phyloP scores from a whole-genome alignment of 2,113 vertebrate species.

The Neopipo cinnamomea region DNA sequence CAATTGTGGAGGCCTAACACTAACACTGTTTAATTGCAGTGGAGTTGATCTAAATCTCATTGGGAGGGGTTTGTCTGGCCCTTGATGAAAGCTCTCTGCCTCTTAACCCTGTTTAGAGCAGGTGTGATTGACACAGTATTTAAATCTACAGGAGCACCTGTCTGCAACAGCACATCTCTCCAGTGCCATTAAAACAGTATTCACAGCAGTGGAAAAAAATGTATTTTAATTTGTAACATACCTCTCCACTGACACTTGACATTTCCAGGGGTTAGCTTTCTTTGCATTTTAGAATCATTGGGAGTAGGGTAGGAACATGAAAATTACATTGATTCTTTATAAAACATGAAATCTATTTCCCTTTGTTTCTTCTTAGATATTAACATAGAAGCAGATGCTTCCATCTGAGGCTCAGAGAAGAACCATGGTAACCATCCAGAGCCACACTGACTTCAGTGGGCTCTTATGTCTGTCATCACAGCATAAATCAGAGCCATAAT shows the following conservation, averaged over 20 bases:
- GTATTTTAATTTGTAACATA: neutral
- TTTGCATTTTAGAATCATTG: neutral
- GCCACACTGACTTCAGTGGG: neutral
- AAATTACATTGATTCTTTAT: neutral
- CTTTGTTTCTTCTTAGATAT: slow-evolving; percentile 1
- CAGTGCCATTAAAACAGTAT: neutral
- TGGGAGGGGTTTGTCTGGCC: neutral
- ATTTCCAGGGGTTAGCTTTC: neutral
- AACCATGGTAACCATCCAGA: slow-evolving; percentile 54
- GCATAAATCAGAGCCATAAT: neutral
- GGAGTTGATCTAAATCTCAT: neutral
- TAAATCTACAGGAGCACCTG: neutral
- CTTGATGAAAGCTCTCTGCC: neutral
- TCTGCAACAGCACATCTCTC: neutral
- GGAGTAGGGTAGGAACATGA: neutral
- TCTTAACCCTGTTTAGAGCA: neutral
- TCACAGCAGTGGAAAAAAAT: neutral
- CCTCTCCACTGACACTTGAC: neutral
- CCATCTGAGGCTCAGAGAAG: neutral
- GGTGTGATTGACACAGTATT: neutral
- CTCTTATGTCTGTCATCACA: neutral
- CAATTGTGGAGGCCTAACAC: neutral
- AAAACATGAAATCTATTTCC: neutral
- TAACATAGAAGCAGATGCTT: slow-evolving; percentile 3
- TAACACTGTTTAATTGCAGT: neutral